Evolutionary conservation across 2,797 vertebrate genomes (phyloP).

Genomic region (Discoglossus pictus): DNA sequence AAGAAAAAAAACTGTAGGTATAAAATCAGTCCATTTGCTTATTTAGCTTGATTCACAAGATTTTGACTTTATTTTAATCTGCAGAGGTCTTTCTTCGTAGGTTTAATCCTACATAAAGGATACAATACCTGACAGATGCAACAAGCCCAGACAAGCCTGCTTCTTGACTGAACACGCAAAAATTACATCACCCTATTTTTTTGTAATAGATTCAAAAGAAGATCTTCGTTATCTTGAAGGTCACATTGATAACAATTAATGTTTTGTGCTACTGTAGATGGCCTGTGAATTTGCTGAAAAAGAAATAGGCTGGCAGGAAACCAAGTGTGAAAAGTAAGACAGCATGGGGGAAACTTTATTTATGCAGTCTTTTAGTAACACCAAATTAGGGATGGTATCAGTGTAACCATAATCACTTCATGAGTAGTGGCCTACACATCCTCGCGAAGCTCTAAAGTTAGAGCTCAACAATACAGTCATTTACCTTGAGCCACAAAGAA

Average conservation of each 20-base stretch:
- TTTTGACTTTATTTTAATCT: too few relatives aligned
- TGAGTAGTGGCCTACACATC: slow-evolving; percentile 28
- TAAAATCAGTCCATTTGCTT: too few relatives aligned
- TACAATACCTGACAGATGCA: too few relatives aligned
- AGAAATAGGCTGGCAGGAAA: slow-evolving; percentile 30
- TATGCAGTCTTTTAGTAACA: slow-evolving; percentile 30
- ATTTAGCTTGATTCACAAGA: too few relatives aligned
- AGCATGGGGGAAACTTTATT: slow-evolving; percentile 23
- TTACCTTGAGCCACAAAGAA: slow-evolving; percentile 22
- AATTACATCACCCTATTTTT: slow-evolving; percentile 23
- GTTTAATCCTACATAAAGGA: too few relatives aligned
- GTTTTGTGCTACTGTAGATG: slow-evolving; percentile 22
- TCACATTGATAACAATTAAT: slow-evolving; percentile 28
- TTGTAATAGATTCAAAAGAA: slow-evolving; percentile 14
- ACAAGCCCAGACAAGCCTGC: background rate
- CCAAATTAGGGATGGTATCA: slow-evolving; percentile 21
- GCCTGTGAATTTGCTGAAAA: slow-evolving; percentile 29
- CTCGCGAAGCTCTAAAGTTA: slow-evolving; percentile 15
- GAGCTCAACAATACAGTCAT: slow-evolving; percentile 22
- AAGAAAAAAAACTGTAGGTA: too few relatives aligned
- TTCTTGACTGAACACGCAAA: slow-evolving; percentile 24
- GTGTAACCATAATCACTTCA: slow-evolving; percentile 37
- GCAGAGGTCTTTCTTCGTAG: too few relatives aligned
- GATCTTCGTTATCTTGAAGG: slow-evolving; percentile 27
- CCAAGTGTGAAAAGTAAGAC: slow-evolving; percentile 35